Evolutionary conservation across 2,113 vertebrate species (phyloP).

Genomic region (Turnix velox): DNA sequence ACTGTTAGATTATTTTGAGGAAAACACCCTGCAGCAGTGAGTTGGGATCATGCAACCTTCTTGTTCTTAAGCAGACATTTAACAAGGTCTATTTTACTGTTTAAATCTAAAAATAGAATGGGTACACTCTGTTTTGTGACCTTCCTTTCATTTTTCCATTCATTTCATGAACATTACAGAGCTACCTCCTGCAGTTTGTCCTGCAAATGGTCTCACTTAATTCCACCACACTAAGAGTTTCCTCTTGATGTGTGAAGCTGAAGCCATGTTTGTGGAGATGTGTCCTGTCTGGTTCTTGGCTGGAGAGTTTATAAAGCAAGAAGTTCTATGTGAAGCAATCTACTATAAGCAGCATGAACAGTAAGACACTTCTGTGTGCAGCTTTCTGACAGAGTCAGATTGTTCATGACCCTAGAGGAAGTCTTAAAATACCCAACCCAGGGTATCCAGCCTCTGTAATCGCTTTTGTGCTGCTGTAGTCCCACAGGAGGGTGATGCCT

Average conservation of each 20-base stretch:
- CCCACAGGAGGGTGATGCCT: neutral
- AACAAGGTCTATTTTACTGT: slow-evolving; percentile 16
- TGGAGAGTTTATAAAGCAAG: neutral
- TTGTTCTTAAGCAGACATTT: neutral
- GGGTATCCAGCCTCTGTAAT: neutral
- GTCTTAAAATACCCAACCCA: neutral
- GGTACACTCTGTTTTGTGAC: slow-evolving; percentile 39
- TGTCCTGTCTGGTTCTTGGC: neutral
- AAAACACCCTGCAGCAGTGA: neutral
- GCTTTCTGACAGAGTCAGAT: neutral
- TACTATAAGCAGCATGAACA: neutral
- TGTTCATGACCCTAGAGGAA: neutral
- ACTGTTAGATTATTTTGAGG: neutral
- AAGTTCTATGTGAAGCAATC: neutral
- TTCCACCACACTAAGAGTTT: neutral
- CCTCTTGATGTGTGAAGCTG: neutral
- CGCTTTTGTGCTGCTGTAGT: neutral
- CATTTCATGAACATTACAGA: neutral
- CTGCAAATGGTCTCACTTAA: neutral
- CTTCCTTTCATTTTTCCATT: slow-evolving; percentile 40
- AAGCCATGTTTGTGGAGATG: neutral
- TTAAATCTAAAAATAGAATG: slow-evolving; percentile 52
- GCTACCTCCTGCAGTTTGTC: neutral
- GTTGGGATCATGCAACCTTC: neutral
- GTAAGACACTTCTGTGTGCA: neutral